Evolutionary conservation across 2,888 invertebrate species (phyloP).

Genomic region (Drosophila anceps): DNA sequence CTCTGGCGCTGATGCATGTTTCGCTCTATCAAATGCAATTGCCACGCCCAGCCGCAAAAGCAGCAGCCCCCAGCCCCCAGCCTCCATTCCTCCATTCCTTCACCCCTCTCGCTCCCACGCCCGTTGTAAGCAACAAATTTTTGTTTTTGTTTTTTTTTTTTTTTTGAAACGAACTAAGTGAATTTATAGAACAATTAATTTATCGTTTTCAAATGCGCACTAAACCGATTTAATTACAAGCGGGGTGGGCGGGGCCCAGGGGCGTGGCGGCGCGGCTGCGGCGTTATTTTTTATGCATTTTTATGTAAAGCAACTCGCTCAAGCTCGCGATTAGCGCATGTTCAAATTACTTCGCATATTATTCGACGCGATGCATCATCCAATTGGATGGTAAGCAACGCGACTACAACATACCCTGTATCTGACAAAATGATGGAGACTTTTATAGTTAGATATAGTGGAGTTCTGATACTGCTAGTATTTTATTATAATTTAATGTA

Average conservation of each 20-base stretch:
- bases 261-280: slow-evolving; percentile 2
- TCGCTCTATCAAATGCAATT: background rate
- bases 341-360: slow-evolving; percentile 42
- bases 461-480: too few species aligned
- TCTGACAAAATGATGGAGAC: too few species aligned
- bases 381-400: background rate
- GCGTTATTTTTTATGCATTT: slow-evolving; percentile 48
- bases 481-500: too few species aligned
- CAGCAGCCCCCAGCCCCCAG: too few species aligned
- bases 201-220: slow-evolving; percentile 57
- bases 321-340: slow-evolving; percentile 28
- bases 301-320: slow-evolving; percentile 53
- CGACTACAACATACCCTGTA: slow-evolving; percentile 18
- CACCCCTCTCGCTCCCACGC: background rate
- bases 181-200: slow-evolving; percentile 51
- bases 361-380: slow-evolving; percentile 30
- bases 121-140: slow-evolving; percentile 27
- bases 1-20: slow-evolving; percentile 1
- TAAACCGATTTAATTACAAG: slow-evolving; percentile 52
- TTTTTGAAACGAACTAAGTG: slow-evolving; percentile 33
- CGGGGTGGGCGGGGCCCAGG: background rate
- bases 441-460: too few species aligned
- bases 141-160: too few species aligned
- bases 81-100: background rate
- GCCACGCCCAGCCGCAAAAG: background rate